Evolutionary conservation across 1,140 invertebrate species (phyloP).

Genomic region (Zaprionus inermis): DNA sequence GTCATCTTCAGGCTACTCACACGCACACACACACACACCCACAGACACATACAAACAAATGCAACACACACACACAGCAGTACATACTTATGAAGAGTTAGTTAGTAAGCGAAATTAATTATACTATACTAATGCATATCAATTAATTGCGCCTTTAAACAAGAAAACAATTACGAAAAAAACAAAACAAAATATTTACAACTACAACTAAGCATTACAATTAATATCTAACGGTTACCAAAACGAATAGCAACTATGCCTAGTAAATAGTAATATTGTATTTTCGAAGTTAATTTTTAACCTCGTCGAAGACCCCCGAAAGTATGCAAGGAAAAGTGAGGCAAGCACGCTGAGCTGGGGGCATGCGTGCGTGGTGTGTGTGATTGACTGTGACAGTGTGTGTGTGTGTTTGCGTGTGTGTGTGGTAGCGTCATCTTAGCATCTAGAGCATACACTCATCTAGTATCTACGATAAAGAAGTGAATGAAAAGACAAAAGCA

Average conservation of each 20-base stretch:
- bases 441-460: conserved; percentile 22
- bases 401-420: conserved; percentile 33
- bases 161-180: conserved; percentile 50
- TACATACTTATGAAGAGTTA: conserved; percentile 45
- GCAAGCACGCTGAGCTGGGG: conserved; percentile 26
- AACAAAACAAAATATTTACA: conserved; percentile 71
- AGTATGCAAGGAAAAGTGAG: conserved; percentile 63
- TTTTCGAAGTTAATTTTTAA: conserved; percentile 81
- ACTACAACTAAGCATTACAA: conserved; percentile 68
- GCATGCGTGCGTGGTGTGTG: conserved; percentile 17
- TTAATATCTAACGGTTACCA: conserved; percentile 48
- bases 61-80: conserved; percentile 35
- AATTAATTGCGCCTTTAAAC: conserved; percentile 82
- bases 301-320: conserved; percentile 32
- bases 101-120: conserved; percentile 63
- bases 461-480: conserved; percentile 14
- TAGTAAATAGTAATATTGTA: conserved; percentile 71
- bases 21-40: conserved; percentile 14
- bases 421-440: conserved; percentile 44
- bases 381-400: background rate
- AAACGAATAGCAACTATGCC: conserved; percentile 61
- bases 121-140: conserved; percentile 84
- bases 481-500: conserved; percentile 25
- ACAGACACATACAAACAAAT: conserved; percentile 35
- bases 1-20: conserved; percentile 11